Base-by-base conservation (phyloP, 2,113 vertebrate genomes). In the Zosterops lateralis region DNA sequence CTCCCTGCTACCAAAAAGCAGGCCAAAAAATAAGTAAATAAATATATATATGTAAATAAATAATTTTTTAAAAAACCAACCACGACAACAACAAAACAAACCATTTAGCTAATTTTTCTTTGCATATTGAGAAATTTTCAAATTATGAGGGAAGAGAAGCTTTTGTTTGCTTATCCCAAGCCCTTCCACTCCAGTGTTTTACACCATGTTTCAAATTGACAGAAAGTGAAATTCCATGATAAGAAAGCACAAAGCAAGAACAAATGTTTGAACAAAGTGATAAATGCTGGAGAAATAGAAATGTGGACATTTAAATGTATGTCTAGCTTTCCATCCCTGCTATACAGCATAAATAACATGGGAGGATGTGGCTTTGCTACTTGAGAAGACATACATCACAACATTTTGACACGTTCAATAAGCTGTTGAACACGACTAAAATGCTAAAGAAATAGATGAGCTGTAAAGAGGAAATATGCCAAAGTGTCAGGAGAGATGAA, bases 361-460 rank as follows among this genome's bases (percentile, higher is more conserved):
- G 58, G 56, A 91, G 42, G 61, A 67, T 26, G 26, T 29, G 80
- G 71, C 73, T 84, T 53, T 2, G 3, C 44, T 73, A 28, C 47
- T 74, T 38, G 60, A 79, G 64, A 78, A 94, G 57, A 62, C 17
- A 68, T 48, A 44, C 19, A 90, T 62, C 81, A 88, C 62, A 95
- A 88, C 66, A 78, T 81, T 92, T 89, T 92, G 81, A 85, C 31
- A 25, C 48, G 78, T 77, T 84, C 83, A 61, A 85, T 56, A 95
- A 65, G 42, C 24, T 89, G 47, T 17, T 60, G 65, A 84, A 75
- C 14, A 83, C 3, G 10, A 75, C 48, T 85, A 67, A 96, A 95
- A 91, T 64, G 80, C 32, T 77, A 17, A 73, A 67, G 51, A 67
- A 84, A 89, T 1, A 51, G 45, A 84, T 12, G 26, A 92, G 61